Percentiles rank a stretch among this genome's conserved stretches.
phyloP scores from a whole-genome alignment of 2,797 vertebrate species.

The Selene dorsalis region DNA sequence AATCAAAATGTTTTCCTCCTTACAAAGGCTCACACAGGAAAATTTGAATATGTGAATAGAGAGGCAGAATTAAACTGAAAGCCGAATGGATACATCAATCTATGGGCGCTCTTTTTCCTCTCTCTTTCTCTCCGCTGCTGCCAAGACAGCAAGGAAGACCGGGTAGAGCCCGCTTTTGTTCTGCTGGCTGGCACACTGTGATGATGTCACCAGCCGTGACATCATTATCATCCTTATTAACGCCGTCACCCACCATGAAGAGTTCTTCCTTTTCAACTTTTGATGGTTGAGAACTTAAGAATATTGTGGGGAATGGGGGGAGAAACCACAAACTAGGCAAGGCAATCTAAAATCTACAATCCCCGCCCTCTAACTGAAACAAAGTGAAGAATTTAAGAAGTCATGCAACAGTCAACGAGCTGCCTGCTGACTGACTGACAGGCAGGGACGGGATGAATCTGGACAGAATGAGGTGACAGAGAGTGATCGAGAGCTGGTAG shows the following conservation, averaged over 20 bases:
- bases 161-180: conserved; percentile 77
- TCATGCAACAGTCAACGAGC: conserved; percentile 80
- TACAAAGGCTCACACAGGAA: conserved; percentile 75
- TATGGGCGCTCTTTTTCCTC: conserved; percentile 53
- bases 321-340: conserved; percentile 48
- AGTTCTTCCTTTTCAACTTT: conserved; percentile 72
- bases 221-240: conserved; percentile 79
- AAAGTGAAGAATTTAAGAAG: conserved; percentile 64
- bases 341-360: conserved; percentile 41
- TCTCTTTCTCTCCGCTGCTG: conserved; percentile 55
- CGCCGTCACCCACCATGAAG: conserved; percentile 66
- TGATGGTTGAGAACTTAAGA: conserved; percentile 72
- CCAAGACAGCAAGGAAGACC: conserved; percentile 70
- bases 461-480: conserved; percentile 74
- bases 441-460: conserved; percentile 62
- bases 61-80: conserved; percentile 76
- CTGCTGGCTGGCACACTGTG: conserved; percentile 75
- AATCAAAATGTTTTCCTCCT: conserved; percentile 80
- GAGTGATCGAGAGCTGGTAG: conserved; percentile 54
- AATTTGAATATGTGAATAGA: conserved; percentile 82
- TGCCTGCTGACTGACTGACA: conserved; percentile 60
- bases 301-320: conserved; percentile 15
- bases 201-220: conserved; percentile 80
- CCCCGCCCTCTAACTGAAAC: conserved; percentile 46
- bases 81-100: conserved; percentile 80